Base-by-base conservation (phyloP, 2,113 vertebrate species). In the Hemicordylus capensis region DNA sequence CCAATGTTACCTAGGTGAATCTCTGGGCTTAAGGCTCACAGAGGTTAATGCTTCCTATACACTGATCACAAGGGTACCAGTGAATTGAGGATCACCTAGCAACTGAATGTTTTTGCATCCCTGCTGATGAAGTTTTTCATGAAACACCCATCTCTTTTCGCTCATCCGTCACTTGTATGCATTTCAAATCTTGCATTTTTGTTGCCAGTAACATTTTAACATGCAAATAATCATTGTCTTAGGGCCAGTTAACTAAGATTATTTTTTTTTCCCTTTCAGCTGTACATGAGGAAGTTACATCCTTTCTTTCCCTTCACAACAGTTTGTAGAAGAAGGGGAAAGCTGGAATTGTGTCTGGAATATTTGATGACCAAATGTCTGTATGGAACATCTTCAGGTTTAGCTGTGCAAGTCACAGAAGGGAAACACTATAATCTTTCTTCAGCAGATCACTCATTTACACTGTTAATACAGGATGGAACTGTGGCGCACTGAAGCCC, bases 401-500 rank as follows among this genome's bases (percentile, higher is more conserved):
- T 22, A 85, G 46, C n/a, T 63, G 17, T 80, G n/a, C 24, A 64
- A 77, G 14, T 44, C 63, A 69, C 63, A 85, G 34, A 80, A 28
- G 39, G 31, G 79, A 64, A 76, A 22, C 15, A 48, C 56, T 81
- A 44, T 66, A 20, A 67, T 37, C 37, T 76, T 69, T 20, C 22
- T 76, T 67, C 74, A 58, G 59, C 39, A 80, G 79, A 76, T 81
- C 39, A 34, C 39, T 66, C 63, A 67, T 76, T 56, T 58, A 81
- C 42, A 17, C 42, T 46, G 61, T 46, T 81, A 81, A 81, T 67
- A 67, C 39, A 66, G n/a, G 4, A 9, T 81, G 48, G 44, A 80
- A 56, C 7, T 56, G 37, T 81, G 70, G 58, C 70, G 66, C 15
- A 58, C 7, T 2, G 77, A 66, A 66, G 19, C 37, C 59, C 70